A percentile compares a stretch with the other conserved stretches of the same genome.
These are phyloP conservation scores for Acanthoscelides obtectus DNA, from an alignment of 2,888 invertebrate genomes.

Conservation along the genomic window DNA sequence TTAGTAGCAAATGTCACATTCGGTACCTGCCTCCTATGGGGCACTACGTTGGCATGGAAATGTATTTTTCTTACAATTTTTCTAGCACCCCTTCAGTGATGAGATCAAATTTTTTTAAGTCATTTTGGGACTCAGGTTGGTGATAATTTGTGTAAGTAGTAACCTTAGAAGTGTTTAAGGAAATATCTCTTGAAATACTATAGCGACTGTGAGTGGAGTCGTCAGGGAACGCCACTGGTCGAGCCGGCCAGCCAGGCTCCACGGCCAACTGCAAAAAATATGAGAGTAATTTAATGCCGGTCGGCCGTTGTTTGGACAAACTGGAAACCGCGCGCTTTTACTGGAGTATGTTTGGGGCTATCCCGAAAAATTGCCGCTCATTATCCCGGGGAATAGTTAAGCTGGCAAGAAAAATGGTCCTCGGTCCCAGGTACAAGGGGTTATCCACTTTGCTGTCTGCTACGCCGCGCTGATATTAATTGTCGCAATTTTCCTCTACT, in stretches of 20 bases:
- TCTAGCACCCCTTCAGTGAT: too few relatives aligned
- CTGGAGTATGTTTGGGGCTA: conserved; percentile 30
- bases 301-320: conserved; percentile 44
- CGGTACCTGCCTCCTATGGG: too few relatives aligned
- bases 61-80: too few relatives aligned
- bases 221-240: neutral
- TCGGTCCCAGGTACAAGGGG: neutral
- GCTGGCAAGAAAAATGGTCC: conserved; percentile 29
- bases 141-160: too few relatives aligned
- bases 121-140: too few relatives aligned
- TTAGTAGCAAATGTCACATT: too few relatives aligned
- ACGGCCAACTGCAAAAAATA: conserved; percentile 46
- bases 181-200: too few relatives aligned
- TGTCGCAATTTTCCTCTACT: neutral
- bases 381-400: conserved; percentile 32
- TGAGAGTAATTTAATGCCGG: conserved; percentile 45
- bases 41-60: too few relatives aligned
- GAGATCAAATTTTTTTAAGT: too few relatives aligned
- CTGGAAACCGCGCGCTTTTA: conserved; percentile 41
- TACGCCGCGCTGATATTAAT: neutral
- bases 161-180: too few relatives aligned
- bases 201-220: too few relatives aligned
- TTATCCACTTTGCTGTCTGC: neutral
- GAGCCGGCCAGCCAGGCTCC: neutral
- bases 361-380: conserved; percentile 37